A percentile compares a stretch with the other conserved stretches of the same genome.
Evolutionary conservation across 1,140 invertebrate genomes (phyloP).

Genomic region (Drosophila obscura): DNA sequence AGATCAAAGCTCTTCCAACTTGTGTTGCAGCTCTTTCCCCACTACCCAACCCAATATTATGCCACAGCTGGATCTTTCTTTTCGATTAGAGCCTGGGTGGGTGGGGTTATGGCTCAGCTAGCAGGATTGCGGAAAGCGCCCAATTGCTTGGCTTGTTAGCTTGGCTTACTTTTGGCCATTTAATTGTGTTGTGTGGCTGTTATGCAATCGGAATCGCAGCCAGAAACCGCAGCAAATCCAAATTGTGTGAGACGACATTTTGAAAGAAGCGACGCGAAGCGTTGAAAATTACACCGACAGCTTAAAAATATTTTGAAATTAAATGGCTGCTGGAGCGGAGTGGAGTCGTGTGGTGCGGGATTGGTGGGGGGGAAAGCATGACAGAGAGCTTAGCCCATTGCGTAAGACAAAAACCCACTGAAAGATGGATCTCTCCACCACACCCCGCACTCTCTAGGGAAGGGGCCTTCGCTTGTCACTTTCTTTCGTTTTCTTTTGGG

Average conservation of each 20-base stretch:
- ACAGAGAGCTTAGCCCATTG: slow-evolving; percentile 57
- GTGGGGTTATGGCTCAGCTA: slow-evolving; percentile 32
- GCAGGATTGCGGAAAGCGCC: slow-evolving; percentile 62
- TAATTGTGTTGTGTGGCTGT: slow-evolving; percentile 47
- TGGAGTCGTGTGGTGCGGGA: no score
- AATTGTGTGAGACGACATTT: slow-evolving; percentile 32
- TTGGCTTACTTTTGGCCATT: slow-evolving; percentile 41
- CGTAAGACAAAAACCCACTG: slow-evolving; percentile 50
- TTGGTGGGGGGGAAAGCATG: slow-evolving; percentile 32
- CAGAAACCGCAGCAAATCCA: slow-evolving; percentile 24
- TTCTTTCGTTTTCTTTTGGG: slow-evolving; percentile 53
- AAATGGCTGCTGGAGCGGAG: slow-evolving; percentile 66
- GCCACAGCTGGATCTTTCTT: slow-evolving; percentile 20
- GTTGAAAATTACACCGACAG: slow-evolving; percentile 69
- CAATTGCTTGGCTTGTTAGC: slow-evolving; percentile 26
- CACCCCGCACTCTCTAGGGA: neutral
- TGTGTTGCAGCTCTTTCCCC: no score
- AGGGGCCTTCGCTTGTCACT: slow-evolving; percentile 42
- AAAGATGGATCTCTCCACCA: neutral
- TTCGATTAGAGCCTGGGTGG: slow-evolving; percentile 19
- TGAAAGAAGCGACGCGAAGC: slow-evolving; percentile 62
- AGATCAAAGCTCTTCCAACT: no score
- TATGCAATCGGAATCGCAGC: slow-evolving; percentile 49
- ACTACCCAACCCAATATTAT: slow-evolving; percentile 3
- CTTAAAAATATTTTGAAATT: slow-evolving; percentile 69